These are phyloP conservation scores for Bruchidius siliquastri DNA, from an alignment of 2,888 invertebrate species.

Conservation along the genomic window DNA sequence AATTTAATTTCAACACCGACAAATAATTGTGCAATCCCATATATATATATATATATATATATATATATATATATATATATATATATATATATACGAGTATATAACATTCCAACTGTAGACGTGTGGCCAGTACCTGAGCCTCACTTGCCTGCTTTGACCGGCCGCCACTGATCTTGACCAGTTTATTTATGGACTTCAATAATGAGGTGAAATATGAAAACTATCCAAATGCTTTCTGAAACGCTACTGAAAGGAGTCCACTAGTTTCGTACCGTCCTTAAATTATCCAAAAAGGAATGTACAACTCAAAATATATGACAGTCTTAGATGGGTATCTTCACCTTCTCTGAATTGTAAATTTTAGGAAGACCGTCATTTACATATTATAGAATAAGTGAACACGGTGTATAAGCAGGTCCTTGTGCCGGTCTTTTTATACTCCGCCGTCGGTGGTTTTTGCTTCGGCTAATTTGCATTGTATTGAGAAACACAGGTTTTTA, in stretches of 20 bases:
- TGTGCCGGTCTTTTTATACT: constrained; percentile 16
- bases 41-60: no score
- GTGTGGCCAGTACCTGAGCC: no score
- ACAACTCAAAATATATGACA: constrained; percentile 41
- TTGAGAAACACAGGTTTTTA: background rate
- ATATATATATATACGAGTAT: no score
- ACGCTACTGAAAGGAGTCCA: background rate
- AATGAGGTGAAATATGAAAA: no score
- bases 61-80: no score
- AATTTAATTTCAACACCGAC: no score
- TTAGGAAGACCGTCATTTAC: constrained; percentile 37
- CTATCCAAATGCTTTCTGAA: no score
- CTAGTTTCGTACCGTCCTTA: constrained; percentile 25
- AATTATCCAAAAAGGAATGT: constrained; percentile 40
- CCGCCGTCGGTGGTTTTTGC: constrained; percentile 4
- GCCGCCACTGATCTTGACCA: no score
- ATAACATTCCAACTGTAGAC: no score
- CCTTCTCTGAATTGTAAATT: constrained; percentile 44
- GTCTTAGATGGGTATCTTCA: constrained; percentile 41
- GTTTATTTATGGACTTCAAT: no score
- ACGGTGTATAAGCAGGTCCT: constrained; percentile 10
- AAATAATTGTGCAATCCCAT: no score
- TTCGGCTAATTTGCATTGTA: background rate
- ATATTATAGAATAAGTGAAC: constrained; percentile 38
- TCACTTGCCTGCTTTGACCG: no score